Evolutionary conservation across 92 coral and sea anemone genomes (phyloP), one percentile per base, ranked within the genome.

Genomic region (Siderastrea radians): DNA sequence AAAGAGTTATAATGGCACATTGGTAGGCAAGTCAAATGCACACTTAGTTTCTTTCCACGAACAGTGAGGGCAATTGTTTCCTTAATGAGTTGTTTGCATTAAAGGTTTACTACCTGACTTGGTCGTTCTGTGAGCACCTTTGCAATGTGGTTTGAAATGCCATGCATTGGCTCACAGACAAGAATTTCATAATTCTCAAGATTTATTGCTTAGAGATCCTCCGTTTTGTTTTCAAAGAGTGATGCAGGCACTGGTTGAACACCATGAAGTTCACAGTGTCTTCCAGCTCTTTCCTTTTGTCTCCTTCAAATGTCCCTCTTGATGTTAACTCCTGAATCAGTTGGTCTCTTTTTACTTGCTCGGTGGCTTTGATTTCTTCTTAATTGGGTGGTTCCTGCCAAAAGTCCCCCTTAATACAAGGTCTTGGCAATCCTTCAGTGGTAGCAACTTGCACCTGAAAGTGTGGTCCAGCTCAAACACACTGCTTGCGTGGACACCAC

Each of bases 161-260:
- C 38, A 26, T 26, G 38, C 38, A 26, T 26, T 26, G 38, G 38
- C 90, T 16, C 90, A 92, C 38, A 26, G 88, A 38, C 90, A 92
- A 94, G 89, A 7, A 86, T 51, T 81, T 91, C 88, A 79, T 94
- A 94, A 58, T 16, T 14, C 16, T 63, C 77, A 3, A 89, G 82
- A 67, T 73, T 65, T n/a, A 74, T 54, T 4, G 50, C 38, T 52
- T 78, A 71, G 16, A 84, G 80, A 46, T 77, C 5, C 64, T 79
- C 68, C 44, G 19, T 47, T 10, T 93, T 93, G 58, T 50, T 78
- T 38, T 70, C 54, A 45, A 61, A 79, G 8, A 66, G 72, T 5
- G 89, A 65, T 51, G 93, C 93, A 62, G 95, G 91, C 4, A 92
- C 91, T n/a, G 88, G 61, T 13, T 59, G 73, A 26, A 73, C 80